These are phyloP conservation scores for Pinna nobilis DNA, from an alignment of 1,140 invertebrate species.

Conservation along the genomic window DNA sequence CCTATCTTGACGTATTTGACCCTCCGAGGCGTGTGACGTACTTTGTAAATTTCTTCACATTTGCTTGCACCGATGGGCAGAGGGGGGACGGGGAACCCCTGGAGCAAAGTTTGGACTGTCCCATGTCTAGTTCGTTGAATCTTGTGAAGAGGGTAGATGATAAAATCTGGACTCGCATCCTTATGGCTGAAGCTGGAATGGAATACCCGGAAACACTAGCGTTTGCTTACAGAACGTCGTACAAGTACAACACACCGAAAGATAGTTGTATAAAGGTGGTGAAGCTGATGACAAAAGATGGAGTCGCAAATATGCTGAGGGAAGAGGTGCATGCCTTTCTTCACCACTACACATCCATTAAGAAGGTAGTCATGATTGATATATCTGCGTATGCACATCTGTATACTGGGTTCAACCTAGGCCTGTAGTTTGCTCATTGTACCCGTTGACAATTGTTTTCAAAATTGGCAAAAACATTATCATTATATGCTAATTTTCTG, in stretches of 20 bases:
- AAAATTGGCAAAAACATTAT: too few relatives aligned
- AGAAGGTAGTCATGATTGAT: background rate
- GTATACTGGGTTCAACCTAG: too few relatives aligned
- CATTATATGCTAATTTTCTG: too few relatives aligned
- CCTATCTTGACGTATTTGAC: slow-evolving; percentile 47
- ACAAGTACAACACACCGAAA: slow-evolving; percentile 4
- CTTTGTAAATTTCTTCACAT: slow-evolving; percentile 48
- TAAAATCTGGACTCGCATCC: slow-evolving; percentile 51
- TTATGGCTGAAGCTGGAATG: slow-evolving; percentile 46
- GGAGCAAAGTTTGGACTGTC: slow-evolving; percentile 49
- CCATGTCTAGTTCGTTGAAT: slow-evolving; percentile 52
- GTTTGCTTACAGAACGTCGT: slow-evolving; percentile 27
- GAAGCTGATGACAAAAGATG: background rate
- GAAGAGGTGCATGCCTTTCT: slow-evolving; percentile 22
- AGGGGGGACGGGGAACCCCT: slow-evolving; percentile 39
- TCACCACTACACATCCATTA: background rate
- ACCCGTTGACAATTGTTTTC: too few relatives aligned
- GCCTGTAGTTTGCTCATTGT: too few relatives aligned
- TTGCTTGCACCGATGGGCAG: slow-evolving; percentile 35
- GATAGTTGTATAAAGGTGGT: slow-evolving; percentile 17
- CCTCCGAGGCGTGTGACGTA: slow-evolving; percentile 49
- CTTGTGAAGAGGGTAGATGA: slow-evolving; percentile 49
- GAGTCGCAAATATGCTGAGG: background rate
- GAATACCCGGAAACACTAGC: slow-evolving; percentile 50
- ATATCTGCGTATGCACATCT: too few relatives aligned